Percentiles rank a stretch among this genome's conserved stretches.
phyloP scores from a whole-genome alignment of 2,113 vertebrate species.

The Asarcornis scutulata region DNA sequence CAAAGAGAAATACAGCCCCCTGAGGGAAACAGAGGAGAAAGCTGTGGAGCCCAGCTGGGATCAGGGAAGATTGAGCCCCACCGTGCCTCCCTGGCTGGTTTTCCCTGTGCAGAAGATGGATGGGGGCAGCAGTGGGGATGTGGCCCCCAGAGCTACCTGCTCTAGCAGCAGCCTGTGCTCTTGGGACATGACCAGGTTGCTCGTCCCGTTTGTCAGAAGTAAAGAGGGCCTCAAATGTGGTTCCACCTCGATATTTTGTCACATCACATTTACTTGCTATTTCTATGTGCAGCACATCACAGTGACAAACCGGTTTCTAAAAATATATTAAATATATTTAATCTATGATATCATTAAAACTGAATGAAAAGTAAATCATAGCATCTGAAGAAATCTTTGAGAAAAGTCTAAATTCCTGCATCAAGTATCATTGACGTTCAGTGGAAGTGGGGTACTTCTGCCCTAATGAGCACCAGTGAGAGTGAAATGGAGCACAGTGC shows the following conservation, averaged over 20 bases:
- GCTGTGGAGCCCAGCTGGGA: constrained; percentile 45
- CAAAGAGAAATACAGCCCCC: constrained; percentile 29
- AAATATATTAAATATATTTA: neutral
- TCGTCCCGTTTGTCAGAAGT: neutral
- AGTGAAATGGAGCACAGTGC: neutral
- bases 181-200: fast-evolving
- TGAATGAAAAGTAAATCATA: neutral
- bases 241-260: neutral
- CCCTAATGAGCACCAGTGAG: neutral
- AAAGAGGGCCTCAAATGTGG: fast-evolving
- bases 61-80: neutral
- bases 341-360: neutral
- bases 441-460: neutral
- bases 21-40: constrained; percentile 23
- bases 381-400: neutral
- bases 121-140: neutral
- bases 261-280: neutral
- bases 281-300: neutral
- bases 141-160: neutral
- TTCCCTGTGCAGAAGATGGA: neutral
- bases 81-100: fast-evolving
- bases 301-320: neutral
- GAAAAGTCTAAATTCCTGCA: neutral
- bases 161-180: neutral
- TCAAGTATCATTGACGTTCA: neutral